A percentile compares a stretch with the other conserved stretches of the same genome.
phyloP scores from a whole-genome alignment of 1,140 invertebrate genomes.

The Lepeophtheirus salmonis region DNA sequence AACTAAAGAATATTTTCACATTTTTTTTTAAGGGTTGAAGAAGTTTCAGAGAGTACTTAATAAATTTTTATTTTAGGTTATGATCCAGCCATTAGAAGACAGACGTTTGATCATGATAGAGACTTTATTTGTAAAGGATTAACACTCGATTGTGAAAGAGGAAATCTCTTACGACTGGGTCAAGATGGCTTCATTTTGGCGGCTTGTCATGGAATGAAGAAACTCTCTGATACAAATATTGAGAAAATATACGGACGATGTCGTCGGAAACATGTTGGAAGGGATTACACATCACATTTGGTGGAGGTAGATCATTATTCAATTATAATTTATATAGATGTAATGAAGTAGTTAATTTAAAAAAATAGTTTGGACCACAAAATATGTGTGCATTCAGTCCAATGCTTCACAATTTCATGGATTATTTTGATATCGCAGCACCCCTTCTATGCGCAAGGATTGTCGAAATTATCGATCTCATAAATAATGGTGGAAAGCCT shows the following conservation, averaged over 20 bases:
- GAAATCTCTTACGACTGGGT: constrained; percentile 27
- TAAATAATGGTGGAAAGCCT: constrained; percentile 15
- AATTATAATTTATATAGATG: background rate
- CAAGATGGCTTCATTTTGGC: constrained; percentile 26
- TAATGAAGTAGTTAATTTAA: background rate
- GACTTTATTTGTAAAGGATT: constrained; percentile 25
- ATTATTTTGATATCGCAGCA: constrained; percentile 29
- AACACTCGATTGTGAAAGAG: constrained; percentile 26
- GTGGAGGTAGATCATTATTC: background rate
- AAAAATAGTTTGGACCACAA: constrained; percentile 4
- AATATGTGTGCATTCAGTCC: constrained; percentile 8
- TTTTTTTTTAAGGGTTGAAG: background rate
- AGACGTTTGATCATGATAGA: constrained; percentile 11
- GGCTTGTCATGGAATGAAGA: constrained; percentile 27
- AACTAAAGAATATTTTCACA: background rate
- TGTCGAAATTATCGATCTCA: constrained; percentile 26
- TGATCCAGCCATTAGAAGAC: constrained; percentile 10
- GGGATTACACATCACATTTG: constrained; percentile 4
- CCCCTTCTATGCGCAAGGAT: constrained; percentile 26
- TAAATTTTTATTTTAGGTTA: constrained; percentile 20
- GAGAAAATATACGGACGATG: constrained; percentile 24
- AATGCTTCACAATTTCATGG: constrained; percentile 27
- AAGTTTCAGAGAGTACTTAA: background rate
- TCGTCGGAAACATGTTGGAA: constrained; percentile 9
- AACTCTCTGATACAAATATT: constrained; percentile 24